These are phyloP conservation scores for Gouania willdenowi DNA, from an alignment of 2,797 vertebrate genomes.

Conservation along the genomic window DNA sequence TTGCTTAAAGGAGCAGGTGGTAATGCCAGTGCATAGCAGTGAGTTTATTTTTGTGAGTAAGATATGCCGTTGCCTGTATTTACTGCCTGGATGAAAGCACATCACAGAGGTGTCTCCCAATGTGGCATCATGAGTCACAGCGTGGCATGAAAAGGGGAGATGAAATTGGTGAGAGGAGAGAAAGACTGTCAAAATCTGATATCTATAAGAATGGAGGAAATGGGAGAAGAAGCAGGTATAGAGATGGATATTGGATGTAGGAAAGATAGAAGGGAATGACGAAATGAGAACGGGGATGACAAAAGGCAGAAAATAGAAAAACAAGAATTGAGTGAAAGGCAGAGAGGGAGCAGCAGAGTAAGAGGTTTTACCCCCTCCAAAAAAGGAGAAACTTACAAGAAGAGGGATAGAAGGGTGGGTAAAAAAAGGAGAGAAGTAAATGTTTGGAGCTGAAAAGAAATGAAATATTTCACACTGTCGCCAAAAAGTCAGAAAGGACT, in stretches of 20 bases:
- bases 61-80: neutral
- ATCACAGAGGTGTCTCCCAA: conserved; percentile 6
- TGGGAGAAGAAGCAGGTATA: neutral
- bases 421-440: conserved; percentile 46
- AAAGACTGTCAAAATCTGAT: too few species aligned
- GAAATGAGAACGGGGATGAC: conserved; percentile 25
- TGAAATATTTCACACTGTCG: conserved; percentile 44
- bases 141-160: neutral
- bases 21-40: conserved; percentile 5
- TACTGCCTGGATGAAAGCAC: conserved; percentile 7
- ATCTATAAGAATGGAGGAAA: neutral
- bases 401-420: conserved; percentile 16
- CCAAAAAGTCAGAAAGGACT: conserved; percentile 43
- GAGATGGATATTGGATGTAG: neutral
- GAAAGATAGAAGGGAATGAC: conserved; percentile 29
- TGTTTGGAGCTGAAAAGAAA: conserved; percentile 65
- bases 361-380: conserved; percentile 5
- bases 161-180: conserved; percentile 7
- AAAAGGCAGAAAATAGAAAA: conserved; percentile 13
- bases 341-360: conserved; percentile 4
- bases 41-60: too few species aligned
- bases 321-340: conserved; percentile 5
- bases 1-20: conserved; percentile 47
- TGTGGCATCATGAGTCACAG: conserved; percentile 8
- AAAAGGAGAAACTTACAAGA: conserved; percentile 19